Percentiles rank a stretch among this genome's conserved stretches.
phyloP scores from a whole-genome alignment of 2,113 vertebrate species.

The Megaceryle maxima region DNA sequence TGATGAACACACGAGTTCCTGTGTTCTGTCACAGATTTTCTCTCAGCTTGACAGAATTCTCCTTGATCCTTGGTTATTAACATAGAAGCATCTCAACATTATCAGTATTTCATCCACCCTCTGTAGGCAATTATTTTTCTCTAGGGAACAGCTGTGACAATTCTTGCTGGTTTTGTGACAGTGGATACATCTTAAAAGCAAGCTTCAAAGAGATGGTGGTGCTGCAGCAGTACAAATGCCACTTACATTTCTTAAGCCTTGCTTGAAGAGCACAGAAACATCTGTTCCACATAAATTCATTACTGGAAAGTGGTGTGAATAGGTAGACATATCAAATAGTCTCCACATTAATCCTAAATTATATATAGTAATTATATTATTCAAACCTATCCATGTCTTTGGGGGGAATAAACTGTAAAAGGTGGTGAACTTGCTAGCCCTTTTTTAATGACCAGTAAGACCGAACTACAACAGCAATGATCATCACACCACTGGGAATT shows the following conservation, averaged over 20 bases:
- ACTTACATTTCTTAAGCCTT: background rate
- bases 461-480: background rate
- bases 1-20: background rate
- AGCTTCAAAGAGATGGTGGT: background rate
- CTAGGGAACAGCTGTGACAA: background rate
- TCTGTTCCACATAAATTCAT: background rate
- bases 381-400: background rate
- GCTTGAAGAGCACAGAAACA: background rate
- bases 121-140: background rate
- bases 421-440: background rate
- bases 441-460: background rate
- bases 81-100: background rate
- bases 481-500: background rate
- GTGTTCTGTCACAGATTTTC: background rate
- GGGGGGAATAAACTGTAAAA: background rate
- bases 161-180: background rate
- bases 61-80: background rate
- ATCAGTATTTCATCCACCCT: background rate
- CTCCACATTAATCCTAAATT: background rate
- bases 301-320: background rate
- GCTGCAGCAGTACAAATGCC: background rate
- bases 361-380: background rate
- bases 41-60: background rate
- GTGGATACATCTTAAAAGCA: background rate
- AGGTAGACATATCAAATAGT: background rate